Conservation (phyloP, 1,140 invertebrate genomes). For the Neoseiulus cucumeris region DNA sequence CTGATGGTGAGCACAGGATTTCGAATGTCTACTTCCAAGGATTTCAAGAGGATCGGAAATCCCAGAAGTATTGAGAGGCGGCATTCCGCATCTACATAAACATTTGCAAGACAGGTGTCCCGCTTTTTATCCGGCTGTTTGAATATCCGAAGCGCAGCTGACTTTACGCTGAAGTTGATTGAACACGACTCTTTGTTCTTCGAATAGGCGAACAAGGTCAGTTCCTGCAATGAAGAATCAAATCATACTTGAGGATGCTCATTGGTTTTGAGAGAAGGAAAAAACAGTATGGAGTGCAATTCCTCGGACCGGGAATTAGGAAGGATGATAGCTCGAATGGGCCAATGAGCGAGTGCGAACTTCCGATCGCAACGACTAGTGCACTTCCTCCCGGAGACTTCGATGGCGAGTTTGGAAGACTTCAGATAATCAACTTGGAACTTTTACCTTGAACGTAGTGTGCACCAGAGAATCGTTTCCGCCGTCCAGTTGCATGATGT, state of each 20-base stretch:
- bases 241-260: too few species aligned
- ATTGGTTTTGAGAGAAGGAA: too few species aligned
- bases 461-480: constrained; percentile 50
- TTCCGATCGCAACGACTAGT: constrained; percentile 10
- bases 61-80: neutral
- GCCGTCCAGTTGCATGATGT: constrained; percentile 42
- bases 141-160: neutral
- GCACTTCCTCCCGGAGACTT: neutral
- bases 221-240: neutral
- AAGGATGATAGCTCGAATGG: too few species aligned
- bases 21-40: neutral
- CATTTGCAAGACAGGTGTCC: neutral
- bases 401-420: constrained; percentile 13
- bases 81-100: neutral
- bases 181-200: neutral
- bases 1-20: neutral
- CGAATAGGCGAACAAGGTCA: neutral
- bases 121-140: constrained; percentile 7
- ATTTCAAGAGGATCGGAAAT: neutral
- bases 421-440: constrained; percentile 14
- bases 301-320: too few species aligned
- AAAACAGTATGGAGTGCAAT: too few species aligned
- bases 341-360: too few species aligned
- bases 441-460: constrained; percentile 48
- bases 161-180: neutral